Conservation (phyloP, 1,140 invertebrate species). For the Archivesica marissinica region DNA sequence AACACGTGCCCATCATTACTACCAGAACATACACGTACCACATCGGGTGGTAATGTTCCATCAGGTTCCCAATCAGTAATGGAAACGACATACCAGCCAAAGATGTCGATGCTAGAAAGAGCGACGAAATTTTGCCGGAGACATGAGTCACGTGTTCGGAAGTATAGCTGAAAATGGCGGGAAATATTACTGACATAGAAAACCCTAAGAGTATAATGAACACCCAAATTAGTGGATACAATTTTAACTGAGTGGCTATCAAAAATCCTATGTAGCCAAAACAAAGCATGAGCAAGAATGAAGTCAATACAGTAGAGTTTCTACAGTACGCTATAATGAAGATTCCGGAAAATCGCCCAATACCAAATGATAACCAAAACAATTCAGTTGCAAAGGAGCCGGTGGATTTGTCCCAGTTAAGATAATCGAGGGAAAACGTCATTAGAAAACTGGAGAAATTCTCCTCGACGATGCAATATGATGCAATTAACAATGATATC, state of each 20-base stretch:
- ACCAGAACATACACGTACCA: constrained; percentile 53
- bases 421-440: constrained; percentile 39
- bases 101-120: constrained; percentile 36
- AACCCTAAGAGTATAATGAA: constrained; percentile 40
- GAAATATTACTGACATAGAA: constrained; percentile 54
- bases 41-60: constrained; percentile 52
- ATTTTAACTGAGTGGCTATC: not conserved
- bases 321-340: constrained; percentile 10
- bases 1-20: not conserved
- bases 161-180: constrained; percentile 49
- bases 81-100: not conserved
- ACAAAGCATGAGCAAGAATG: not conserved
- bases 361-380: constrained; percentile 39
- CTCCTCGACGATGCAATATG: constrained; percentile 48
- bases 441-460: constrained; percentile 35
- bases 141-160: constrained; percentile 33
- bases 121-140: constrained; percentile 17
- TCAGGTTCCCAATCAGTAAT: constrained; percentile 48
- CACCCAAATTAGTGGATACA: constrained; percentile 32
- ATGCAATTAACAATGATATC: not conserved
- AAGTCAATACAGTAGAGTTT: constrained; percentile 2
- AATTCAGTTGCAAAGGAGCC: constrained; percentile 31
- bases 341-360: constrained; percentile 53
- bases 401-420: constrained; percentile 39
- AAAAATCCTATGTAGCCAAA: constrained; percentile 4